Percentiles rank a stretch among this genome's conserved stretches.
Evolutionary conservation across 1,140 invertebrate genomes (phyloP).

Genomic region (Galleria mellonella): DNA sequence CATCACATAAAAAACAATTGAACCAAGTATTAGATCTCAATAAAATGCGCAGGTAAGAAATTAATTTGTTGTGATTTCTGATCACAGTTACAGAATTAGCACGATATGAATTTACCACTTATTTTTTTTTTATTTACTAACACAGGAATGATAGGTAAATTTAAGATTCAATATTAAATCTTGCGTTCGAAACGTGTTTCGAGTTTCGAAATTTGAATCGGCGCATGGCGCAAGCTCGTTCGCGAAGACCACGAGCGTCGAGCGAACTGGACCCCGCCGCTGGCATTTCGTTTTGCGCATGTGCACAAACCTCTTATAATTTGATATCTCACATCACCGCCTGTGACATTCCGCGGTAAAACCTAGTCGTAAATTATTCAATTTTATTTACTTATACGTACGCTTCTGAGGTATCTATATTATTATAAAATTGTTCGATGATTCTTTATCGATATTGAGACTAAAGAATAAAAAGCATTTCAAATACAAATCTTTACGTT

Average conservation of each 20-base stretch:
- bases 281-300: slow-evolving; percentile 35
- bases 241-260: slow-evolving; percentile 35
- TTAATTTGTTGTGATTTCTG: neutral
- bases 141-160: neutral
- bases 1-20: slow-evolving; percentile 1
- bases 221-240: slow-evolving; percentile 42
- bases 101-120: too few species aligned
- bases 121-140: too few species aligned
- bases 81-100: slow-evolving; percentile 1
- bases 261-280: slow-evolving; percentile 52
- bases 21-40: slow-evolving; percentile 4
- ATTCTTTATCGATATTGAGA: slow-evolving; percentile 9
- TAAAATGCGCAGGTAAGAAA: neutral
- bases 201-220: slow-evolving; percentile 35
- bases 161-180: slow-evolving; percentile 5
- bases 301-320: slow-evolving; percentile 60
- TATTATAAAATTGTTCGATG: slow-evolving; percentile 19
- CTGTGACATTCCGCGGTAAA: slow-evolving; percentile 56
- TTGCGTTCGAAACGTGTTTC: slow-evolving; percentile 14
- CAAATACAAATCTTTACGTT: too few species aligned
- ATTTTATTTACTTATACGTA: slow-evolving; percentile 52
- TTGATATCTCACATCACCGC: slow-evolving; percentile 66
- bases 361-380: slow-evolving; percentile 60
- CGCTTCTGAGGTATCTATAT: slow-evolving; percentile 22
- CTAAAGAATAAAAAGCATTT: too few species aligned